phyloP scores from a whole-genome alignment of 2,888 invertebrate genomes.

The Alcis repandata region DNA sequence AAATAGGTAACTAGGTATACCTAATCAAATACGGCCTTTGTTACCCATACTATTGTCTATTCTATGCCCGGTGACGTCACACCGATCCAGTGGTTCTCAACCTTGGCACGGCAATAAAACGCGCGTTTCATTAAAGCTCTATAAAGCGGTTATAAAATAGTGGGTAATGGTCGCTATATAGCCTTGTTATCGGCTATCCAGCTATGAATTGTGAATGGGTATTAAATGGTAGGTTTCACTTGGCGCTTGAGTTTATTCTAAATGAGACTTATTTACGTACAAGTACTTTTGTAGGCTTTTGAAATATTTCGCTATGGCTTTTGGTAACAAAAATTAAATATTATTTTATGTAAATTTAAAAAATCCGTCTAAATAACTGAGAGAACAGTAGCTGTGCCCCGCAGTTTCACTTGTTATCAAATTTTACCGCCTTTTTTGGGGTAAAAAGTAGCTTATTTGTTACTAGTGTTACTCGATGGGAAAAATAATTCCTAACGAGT shows the following conservation, averaged over 20 bases:
- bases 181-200: conserved; percentile 67
- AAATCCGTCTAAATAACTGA: no score
- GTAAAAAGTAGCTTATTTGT: no score
- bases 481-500: no score
- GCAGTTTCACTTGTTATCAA: no score
- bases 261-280: no score
- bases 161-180: conserved; percentile 68
- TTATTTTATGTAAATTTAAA: no score
- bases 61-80: conserved; percentile 19
- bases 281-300: no score
- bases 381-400: no score
- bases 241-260: conserved; percentile 35
- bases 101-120: conserved; percentile 60
- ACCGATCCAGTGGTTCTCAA: conserved; percentile 60
- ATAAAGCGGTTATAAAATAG: conserved; percentile 72
- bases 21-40: not conserved
- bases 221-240: conserved; percentile 55
- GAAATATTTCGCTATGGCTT: no score
- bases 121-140: conserved; percentile 66
- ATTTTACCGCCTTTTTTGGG: no score
- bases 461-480: no score
- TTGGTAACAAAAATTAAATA: no score
- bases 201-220: conserved; percentile 58
- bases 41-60: not conserved
- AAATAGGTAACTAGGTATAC: not conserved